phyloP scores from a whole-genome alignment of 37 sponge, comb jelly and placozoan species.

The Halisarca cf. caerulea region DNA sequence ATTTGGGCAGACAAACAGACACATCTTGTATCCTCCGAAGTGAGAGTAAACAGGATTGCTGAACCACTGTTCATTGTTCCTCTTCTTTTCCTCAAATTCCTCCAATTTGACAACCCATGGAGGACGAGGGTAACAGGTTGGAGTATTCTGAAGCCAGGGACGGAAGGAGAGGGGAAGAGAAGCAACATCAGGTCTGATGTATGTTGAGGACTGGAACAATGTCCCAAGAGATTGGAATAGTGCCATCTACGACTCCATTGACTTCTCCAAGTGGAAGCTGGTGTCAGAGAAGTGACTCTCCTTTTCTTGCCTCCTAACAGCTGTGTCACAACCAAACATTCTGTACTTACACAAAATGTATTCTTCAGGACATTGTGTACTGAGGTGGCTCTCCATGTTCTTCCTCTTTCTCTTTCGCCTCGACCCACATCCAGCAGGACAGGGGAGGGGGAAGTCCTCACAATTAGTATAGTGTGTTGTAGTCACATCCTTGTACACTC shows the following conservation, averaged over 20 bases:
- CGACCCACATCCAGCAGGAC: constrained; percentile 4
- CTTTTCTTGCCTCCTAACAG: background rate
- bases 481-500: background rate
- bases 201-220: too few species aligned
- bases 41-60: constrained; percentile 36
- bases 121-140: constrained; percentile 20
- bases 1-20: constrained; percentile 22
- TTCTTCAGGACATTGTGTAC: background rate
- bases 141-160: constrained; percentile 17
- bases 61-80: constrained; percentile 8
- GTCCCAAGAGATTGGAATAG: too few species aligned
- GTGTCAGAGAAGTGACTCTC: background rate
- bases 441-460: background rate
- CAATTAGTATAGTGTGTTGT: background rate
- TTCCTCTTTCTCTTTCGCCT: background rate
- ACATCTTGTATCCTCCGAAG: constrained; percentile 42
- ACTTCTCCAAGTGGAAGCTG: background rate
- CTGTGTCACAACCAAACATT: background rate
- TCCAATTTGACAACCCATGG: constrained; percentile 19
- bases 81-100: constrained; percentile 11
- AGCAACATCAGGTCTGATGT: too few species aligned
- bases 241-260: background rate
- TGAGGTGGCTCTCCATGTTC: background rate
- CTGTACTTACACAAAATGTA: background rate
- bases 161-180: background rate